Base-by-base conservation (phyloP, 2,888 invertebrate species). In the Diabrotica balteata region DNA sequence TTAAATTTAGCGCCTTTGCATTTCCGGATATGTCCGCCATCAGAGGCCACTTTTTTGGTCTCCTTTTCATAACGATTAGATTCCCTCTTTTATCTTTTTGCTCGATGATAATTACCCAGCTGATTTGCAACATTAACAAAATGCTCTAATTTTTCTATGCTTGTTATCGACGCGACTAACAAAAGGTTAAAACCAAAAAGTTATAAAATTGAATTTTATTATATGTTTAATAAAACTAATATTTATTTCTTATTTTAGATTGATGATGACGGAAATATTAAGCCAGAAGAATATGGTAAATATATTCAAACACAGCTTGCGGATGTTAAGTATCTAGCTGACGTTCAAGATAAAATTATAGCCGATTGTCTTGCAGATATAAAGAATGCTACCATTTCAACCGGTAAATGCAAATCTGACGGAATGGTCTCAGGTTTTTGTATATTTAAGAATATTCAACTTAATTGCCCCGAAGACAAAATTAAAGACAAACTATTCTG, bases 381-480 rank as follows among this genome's bases (percentile, higher is more conserved):
- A 17, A 77, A 76, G 68, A 79, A 77, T 66, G 78, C 75, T 44
- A 78, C 78, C 70, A 73, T 67, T 70, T 72, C 75, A 32, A 70
- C 66, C 52, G 76, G 76, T 65, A 63, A 75, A 47, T 85, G 84
- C 73, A 83, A 82, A 76, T 80, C 82, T 4, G 76, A 80, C 7
- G 80, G 78, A 22, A 73, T 82, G 32, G 79, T 79, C 66, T 76
- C 82, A 53, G 77, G 76, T 47, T 82, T 82, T 66, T 85, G 85
- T 72, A 66, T 85, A 58, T 84, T 82, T 77, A 80, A 77, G 67
- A 81, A 84, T 73, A 75, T 83, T 67, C 84, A 84, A 73, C 73
- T 83, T 42, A 78, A 75, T 58, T 85, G 85, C 72, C 84, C 85
- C 11, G 80, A 78, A 53, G 83, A 84, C 63, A 76, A 81, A 72